phyloP scores from a whole-genome alignment of 2,113 vertebrate species.

The Arenaria interpres region DNA sequence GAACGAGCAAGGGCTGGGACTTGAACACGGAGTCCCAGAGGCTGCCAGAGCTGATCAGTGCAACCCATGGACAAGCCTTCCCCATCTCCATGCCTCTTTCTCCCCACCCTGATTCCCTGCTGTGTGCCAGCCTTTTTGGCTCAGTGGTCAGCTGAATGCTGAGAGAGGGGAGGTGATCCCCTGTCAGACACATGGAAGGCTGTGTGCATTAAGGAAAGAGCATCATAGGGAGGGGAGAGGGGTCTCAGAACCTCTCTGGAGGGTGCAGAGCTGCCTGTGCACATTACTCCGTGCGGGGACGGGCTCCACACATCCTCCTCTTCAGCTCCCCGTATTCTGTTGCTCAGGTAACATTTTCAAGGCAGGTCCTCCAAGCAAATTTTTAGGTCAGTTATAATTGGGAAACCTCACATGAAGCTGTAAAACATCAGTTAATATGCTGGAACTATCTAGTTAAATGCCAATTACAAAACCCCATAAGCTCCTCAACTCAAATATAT shows the following conservation, averaged over 20 bases:
- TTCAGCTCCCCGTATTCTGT: not conserved
- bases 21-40: not conserved
- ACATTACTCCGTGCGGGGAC: rapidly evolving
- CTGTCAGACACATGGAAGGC: not conserved
- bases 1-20: not conserved
- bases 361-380: constrained; percentile 8
- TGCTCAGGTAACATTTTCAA: constrained; percentile 43
- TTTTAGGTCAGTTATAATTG: constrained; percentile 71
- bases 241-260: not conserved
- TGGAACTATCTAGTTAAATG: constrained; percentile 79
- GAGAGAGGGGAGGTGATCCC: not conserved
- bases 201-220: not conserved
- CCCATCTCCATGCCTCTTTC: not conserved
- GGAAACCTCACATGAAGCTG: constrained; percentile 39
- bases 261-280: not conserved
- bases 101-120: not conserved
- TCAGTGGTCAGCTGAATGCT: not conserved
- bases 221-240: not conserved
- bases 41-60: not conserved
- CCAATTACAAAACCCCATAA: constrained; percentile 76
- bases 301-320: not conserved
- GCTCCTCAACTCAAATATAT: constrained; percentile 74
- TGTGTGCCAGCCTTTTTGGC: not conserved
- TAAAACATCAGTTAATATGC: constrained; percentile 72
- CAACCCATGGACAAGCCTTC: not conserved